Percentiles rank a stretch among this genome's conserved stretches.
phyloP scores from a whole-genome alignment of 2,888 invertebrate genomes.

The Parnassius apollo region DNA sequence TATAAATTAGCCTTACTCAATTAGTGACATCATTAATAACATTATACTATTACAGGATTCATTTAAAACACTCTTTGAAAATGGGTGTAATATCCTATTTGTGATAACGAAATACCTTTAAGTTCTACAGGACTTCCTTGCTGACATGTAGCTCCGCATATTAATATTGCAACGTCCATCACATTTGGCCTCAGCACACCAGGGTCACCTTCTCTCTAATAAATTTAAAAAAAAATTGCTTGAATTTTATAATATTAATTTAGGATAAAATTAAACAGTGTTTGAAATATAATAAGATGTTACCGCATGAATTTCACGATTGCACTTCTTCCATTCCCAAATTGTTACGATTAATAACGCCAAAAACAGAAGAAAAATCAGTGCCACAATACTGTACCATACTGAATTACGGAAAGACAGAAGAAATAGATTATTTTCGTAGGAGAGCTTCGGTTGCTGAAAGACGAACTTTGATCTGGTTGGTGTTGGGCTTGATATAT shows the following conservation, averaged over 20 bases:
- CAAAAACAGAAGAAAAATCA: slow-evolving; percentile 69
- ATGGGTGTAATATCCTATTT: not conserved
- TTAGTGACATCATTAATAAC: too few species aligned
- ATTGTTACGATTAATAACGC: slow-evolving; percentile 56
- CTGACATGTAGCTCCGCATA: slow-evolving; percentile 83
- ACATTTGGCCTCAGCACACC: slow-evolving; percentile 62
- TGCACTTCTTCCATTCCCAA: slow-evolving; percentile 67
- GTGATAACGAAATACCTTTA: slow-evolving; percentile 52
- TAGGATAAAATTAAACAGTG: too few species aligned
- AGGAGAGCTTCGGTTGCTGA: slow-evolving; percentile 86
- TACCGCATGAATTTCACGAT: slow-evolving; percentile 35
- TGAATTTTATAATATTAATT: too few species aligned
- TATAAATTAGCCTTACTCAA: too few species aligned
- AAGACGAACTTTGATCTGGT: slow-evolving; percentile 86
- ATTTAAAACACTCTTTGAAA: too few species aligned
- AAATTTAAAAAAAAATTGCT: not conserved
- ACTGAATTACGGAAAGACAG: slow-evolving; percentile 84
- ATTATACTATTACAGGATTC: too few species aligned
- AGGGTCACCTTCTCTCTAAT: slow-evolving; percentile 51
- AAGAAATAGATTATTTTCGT: slow-evolving; percentile 85
- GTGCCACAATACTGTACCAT: slow-evolving; percentile 80
- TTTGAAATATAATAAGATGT: slow-evolving; percentile 7
- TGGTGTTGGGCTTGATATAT: slow-evolving; percentile 84
- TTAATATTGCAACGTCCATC: slow-evolving; percentile 76
- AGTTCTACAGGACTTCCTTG: slow-evolving; percentile 80